Evolutionary conservation across 1,140 invertebrate genomes (phyloP), one percentile per base, ranked within the genome.

Genomic region (Maniola jurtina): DNA sequence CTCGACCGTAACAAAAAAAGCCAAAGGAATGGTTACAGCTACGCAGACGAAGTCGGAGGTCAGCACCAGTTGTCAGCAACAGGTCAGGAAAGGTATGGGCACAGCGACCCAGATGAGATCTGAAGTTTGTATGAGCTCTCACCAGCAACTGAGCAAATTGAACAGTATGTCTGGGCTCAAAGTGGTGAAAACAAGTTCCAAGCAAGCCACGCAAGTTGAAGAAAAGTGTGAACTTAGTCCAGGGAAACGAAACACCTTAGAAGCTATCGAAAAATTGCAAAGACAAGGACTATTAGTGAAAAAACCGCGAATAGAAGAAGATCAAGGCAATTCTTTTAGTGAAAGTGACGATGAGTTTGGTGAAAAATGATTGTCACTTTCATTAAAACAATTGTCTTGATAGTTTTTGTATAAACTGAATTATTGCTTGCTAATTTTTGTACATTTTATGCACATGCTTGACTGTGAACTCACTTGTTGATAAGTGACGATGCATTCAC

Each of bases 231-330:
- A 83, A 74, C 50, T 69, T 6, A 77, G 59, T 66, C 54, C 76
- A 35, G 69, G 80, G 0, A 82, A 86, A 66, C 73, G 71, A 36
- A 80, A 74, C 58, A 80, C 85, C 6, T 73, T 90, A 71, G 84
- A 84, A 55, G 86, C 85, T 10, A 77, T 90, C 61, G 76, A 89
- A 66, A 90, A 83, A 59, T 74, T 90, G 68, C 84, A 88, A 68
- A 86, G 80, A 70, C 84, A 87, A 71, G 88, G 88, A 14, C 72
- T 90, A 14, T 77, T 90, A 62, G 76, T 90, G 14, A 90, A 90
- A 67, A 90, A 87, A 42, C 88, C 88, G 13, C 77, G 80, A 6
- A 34, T 79, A 60, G 88, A 89, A 9, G 74, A 86, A 42, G 80
- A 82, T 42, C 61, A 68, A 35, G 75, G 71, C 3, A 55, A 81